These are phyloP conservation scores for Crypturellus undulatus DNA, from an alignment of 2,113 vertebrate species.

Conservation along the genomic window DNA sequence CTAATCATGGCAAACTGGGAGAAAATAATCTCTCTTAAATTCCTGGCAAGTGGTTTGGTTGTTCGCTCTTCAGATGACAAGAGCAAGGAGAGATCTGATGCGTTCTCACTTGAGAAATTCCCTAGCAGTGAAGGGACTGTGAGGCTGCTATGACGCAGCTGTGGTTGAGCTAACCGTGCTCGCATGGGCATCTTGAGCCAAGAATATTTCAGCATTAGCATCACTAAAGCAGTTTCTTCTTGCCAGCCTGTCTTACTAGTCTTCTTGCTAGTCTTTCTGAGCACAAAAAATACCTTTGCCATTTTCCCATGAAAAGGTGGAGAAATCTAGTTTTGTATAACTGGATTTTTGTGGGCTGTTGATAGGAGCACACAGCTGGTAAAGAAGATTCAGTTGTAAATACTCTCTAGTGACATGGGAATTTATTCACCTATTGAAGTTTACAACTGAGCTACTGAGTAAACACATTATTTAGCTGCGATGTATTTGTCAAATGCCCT, in stretches of 20 bases:
- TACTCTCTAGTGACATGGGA: constrained; percentile 56
- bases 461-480: constrained; percentile 42
- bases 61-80: neutral
- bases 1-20: neutral
- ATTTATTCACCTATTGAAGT: constrained; percentile 67
- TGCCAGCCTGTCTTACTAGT: neutral
- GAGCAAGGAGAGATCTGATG: neutral
- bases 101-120: neutral
- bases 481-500: constrained; percentile 34
- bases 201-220: constrained; percentile 45
- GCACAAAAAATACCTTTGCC: neutral
- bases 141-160: neutral
- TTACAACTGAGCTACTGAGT: constrained; percentile 43
- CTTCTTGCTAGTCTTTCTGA: neutral
- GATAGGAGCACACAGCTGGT: constrained; percentile 32
- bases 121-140: neutral
- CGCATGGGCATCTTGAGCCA: neutral
- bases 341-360: constrained; percentile 54
- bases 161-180: constrained; percentile 38
- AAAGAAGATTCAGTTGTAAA: constrained; percentile 66
- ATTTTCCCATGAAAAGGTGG: neutral
- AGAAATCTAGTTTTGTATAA: neutral
- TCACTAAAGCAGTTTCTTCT: constrained; percentile 33
- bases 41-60: neutral
- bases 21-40: neutral